These are phyloP conservation scores for Heliconius hewitsoni DNA, from an alignment of 1,140 invertebrate species.

Conservation along the genomic window DNA sequence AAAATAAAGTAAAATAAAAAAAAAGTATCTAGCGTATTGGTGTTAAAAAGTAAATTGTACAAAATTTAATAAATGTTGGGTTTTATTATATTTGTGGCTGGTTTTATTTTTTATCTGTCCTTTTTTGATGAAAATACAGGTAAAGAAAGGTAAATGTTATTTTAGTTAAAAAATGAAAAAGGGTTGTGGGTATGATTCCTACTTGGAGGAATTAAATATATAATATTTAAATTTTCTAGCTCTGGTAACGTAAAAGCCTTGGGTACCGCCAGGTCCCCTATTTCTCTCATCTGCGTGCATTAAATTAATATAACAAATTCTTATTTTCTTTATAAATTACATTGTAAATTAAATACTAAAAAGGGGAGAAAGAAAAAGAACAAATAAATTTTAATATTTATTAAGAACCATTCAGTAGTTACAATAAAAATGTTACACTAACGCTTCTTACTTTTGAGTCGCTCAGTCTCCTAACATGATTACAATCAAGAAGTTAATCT, in stretches of 20 bases:
- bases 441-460: slow-evolving; percentile 50
- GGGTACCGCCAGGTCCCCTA: no score
- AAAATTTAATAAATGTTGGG: slow-evolving; percentile 77
- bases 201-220: no score
- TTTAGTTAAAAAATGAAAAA: background rate
- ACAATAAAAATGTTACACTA: slow-evolving; percentile 71
- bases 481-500: slow-evolving; percentile 24
- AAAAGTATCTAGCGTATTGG: slow-evolving; percentile 46
- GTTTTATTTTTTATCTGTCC: slow-evolving; percentile 25
- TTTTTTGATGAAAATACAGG: background rate
- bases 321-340: no score
- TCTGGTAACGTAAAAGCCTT: no score
- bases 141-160: background rate
- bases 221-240: no score
- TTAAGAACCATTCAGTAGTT: slow-evolving; percentile 73
- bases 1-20: background rate
- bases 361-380: slow-evolving; percentile 13
- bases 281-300: no score
- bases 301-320: no score
- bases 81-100: slow-evolving; percentile 37
- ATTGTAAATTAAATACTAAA: background rate
- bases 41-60: slow-evolving; percentile 69
- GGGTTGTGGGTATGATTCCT: no score
- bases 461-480: slow-evolving; percentile 74
- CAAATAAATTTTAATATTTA: slow-evolving; percentile 56